Evolutionary conservation across 2,113 vertebrate genomes (phyloP), one percentile per base, ranked within the genome.

Genomic region (Pachyramphus minor): DNA sequence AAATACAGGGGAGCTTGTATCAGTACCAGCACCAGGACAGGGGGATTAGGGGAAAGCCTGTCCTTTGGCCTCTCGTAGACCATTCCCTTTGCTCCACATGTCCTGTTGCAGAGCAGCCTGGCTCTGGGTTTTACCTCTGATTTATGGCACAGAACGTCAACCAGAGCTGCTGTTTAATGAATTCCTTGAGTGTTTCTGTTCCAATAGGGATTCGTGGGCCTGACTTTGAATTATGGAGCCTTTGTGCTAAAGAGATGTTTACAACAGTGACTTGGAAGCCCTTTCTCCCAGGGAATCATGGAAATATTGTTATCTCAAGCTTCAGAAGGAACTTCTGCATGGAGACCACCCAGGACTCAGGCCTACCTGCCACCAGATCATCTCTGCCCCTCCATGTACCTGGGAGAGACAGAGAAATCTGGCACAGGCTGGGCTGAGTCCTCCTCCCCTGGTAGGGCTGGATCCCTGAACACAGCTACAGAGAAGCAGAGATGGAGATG

Each of bases 1-100:
- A 72, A 21, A 28, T 17, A 39, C 1, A 2, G 75, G 42, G 75
- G 55, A 89, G 42, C n/a, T 76, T 0, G 1, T 21, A 8, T 56
- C 3, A 0, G n/a, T 71, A 5, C 50, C 14, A 0, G 68, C 75
- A 18, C 8, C 0, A 1, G 72, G 55, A 42, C 5, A 14, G 3
- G 5, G 49, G 55, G 58, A 37, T 76, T 23, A 20, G 39, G 58
- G 60, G 6, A 17, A 20, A 23, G 44, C 21, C 49, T 62, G 45
- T 77, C 62, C 87, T 64, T 58, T 3, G 45, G 52, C 7, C 2
- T 56, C 78, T 8, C 9, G 24, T 41, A 35, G 72, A 39, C 47
- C 12, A 4, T 42, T 33, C 88, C 35, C 77, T 67, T 47, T 80
- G 63, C 64, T 73, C 75, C 42, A 11, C 44, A 17, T 67, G 47